Evolutionary conservation across 2,113 vertebrate species (phyloP).

Genomic region (Phalacrocorax brasilianus): DNA sequence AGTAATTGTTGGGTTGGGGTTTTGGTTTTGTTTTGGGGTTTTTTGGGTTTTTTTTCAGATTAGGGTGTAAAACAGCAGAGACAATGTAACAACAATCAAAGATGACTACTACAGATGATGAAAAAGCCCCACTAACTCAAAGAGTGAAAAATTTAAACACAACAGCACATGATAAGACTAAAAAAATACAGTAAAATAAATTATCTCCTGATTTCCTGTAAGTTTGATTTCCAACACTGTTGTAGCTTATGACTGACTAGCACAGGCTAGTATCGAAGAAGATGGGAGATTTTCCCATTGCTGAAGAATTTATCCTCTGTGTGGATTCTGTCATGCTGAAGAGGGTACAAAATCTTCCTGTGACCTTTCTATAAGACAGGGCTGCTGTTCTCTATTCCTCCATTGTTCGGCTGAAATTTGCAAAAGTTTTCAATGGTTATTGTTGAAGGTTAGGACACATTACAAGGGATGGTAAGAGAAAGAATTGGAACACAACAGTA

Average conservation of each 20-base stretch:
- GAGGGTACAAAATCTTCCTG: neutral
- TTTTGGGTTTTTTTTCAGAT: neutral
- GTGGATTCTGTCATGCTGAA: neutral
- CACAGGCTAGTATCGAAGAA: neutral
- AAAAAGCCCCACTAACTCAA: neutral
- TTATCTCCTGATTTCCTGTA: neutral
- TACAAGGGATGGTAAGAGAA: neutral
- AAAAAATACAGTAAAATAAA: neutral
- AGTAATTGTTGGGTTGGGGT: neutral
- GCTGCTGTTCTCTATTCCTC: neutral
- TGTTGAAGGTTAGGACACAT: neutral
- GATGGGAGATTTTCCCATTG: neutral
- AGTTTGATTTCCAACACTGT: neutral
- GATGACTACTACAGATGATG: neutral
- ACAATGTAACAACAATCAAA: neutral
- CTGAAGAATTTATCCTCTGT: neutral
- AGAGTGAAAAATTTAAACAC: neutral
- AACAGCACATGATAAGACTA: neutral
- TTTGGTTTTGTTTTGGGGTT: neutral
- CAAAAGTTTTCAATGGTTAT: neutral
- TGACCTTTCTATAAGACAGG: neutral
- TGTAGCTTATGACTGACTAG: neutral
- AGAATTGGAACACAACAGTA: neutral
- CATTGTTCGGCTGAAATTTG: neutral
- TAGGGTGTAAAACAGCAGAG: neutral